Conservation (phyloP, 1,140 invertebrate genomes). For the Gryon sp. region DNA sequence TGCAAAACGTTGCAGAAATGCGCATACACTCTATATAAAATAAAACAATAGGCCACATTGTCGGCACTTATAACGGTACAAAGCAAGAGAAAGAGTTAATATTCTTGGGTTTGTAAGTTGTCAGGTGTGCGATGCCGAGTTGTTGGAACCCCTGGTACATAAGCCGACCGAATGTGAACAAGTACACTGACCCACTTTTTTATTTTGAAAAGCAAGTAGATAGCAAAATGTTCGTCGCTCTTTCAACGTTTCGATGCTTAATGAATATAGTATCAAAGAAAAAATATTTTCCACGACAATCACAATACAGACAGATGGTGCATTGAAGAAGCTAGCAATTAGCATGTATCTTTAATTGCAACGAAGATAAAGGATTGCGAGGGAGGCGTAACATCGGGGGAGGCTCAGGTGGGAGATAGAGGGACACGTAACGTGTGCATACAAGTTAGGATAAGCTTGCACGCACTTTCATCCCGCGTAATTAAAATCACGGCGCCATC, state of each 20-base stretch:
- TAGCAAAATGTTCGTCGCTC: neutral
- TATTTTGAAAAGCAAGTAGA: neutral
- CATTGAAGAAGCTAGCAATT: conserved; percentile 49
- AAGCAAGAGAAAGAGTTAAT: conserved; percentile 18
- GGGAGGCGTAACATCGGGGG: conserved; percentile 20
- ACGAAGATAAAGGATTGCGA: conserved; percentile 45
- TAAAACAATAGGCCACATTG: conserved; percentile 29
- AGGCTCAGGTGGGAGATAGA: conserved; percentile 27
- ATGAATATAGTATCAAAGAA: conserved; percentile 29
- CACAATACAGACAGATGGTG: conserved; percentile 38
- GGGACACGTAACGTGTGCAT: conserved; percentile 5
- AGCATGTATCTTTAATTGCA: conserved; percentile 64
- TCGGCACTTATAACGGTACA: neutral
- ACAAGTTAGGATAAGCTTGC: conserved; percentile 40
- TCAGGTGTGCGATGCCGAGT: conserved; percentile 30
- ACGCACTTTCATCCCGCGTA: conserved; percentile 75
- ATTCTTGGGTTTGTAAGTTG: conserved; percentile 9
- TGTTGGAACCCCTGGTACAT: neutral
- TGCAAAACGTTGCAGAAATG: conserved; percentile 35
- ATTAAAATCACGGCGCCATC: conserved; percentile 75
- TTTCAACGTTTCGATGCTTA: conserved; percentile 10
- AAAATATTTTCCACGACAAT: conserved; percentile 21
- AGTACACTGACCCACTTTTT: conserved; percentile 43
- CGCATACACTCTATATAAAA: conserved; percentile 2
- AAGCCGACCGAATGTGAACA: neutral